These are phyloP conservation scores for Astyanax mexicanus DNA, from an alignment of 2,797 vertebrate species.

Conservation along the genomic window DNA sequence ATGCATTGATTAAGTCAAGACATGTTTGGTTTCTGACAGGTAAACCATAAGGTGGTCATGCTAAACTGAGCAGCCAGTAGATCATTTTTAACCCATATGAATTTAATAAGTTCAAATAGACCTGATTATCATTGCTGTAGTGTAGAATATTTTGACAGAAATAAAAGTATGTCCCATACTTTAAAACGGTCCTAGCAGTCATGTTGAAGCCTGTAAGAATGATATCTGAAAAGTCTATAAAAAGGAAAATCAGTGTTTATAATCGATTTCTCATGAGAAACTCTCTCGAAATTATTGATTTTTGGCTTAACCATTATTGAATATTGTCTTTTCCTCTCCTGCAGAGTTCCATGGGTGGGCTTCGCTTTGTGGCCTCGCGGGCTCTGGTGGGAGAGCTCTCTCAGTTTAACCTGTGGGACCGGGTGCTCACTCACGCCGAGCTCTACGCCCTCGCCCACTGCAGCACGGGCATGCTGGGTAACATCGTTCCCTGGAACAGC, in stretches of 20 bases:
- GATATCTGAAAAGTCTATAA: too few species aligned
- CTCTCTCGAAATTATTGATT: too few species aligned
- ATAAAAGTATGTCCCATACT: too few species aligned
- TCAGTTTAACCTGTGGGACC: constrained; percentile 94
- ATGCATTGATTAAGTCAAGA: too few species aligned
- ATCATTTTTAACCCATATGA: neutral
- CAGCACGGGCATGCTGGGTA: constrained; percentile 82
- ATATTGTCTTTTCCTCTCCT: constrained; percentile 11
- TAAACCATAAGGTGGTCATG: too few species aligned
- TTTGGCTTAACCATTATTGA: too few species aligned
- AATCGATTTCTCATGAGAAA: too few species aligned
- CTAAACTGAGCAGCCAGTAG: too few species aligned
- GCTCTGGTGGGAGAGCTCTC: constrained; percentile 93
- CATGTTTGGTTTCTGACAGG: neutral
- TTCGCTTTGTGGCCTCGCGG: constrained; percentile 91
- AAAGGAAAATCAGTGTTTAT: too few species aligned
- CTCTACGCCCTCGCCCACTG: constrained; percentile 90
- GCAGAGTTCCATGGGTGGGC: constrained; percentile 88
- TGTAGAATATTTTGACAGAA: too few species aligned
- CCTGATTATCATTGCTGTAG: neutral
- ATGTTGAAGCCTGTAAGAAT: too few species aligned
- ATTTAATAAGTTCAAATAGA: neutral
- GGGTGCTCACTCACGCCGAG: constrained; percentile 83
- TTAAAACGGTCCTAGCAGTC: too few species aligned
- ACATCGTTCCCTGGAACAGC: constrained; percentile 89